Base-by-base conservation (phyloP, 2,113 vertebrate genomes). In the Ibidorhyncha struthersii region DNA sequence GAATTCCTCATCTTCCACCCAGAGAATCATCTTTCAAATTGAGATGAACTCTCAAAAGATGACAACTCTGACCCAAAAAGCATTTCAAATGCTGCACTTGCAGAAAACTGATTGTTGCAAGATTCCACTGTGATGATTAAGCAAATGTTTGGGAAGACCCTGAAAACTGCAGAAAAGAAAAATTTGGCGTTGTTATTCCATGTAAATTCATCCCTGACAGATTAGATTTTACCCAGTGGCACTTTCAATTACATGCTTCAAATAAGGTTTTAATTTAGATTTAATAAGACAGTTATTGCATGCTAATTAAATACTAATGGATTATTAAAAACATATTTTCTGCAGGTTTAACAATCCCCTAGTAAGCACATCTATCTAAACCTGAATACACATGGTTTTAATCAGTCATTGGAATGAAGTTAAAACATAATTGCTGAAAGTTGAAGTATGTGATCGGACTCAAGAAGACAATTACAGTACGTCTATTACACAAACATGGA, bases 221-320 rank as follows among this genome's bases (percentile, higher is more conserved):
- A 96, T 96, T 93, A 97, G 86, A 92, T 94, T 98, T 96, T 95
- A 97, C 94, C 86, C 97, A 97, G 92, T 97, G 97, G 96, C 93
- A 97, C 83, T 96, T 97, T 96, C 95, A 97, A 97, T 97, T 98
- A 95, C 61, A 96, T 88, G 92, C 79, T 88, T 98, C 89, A 96
- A 98, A 95, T 97, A 96, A 97, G 89, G 90, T 95, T 94, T 97
- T 97, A 95, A 97, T 97, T 97, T 96, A 94, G 89, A 97, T 95
- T 96, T 98, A 98, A 98, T 97, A 98, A 93, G 93, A 97, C 93
- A 96, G 94, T 97, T 98, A 98, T 97, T 97, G 96, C 82, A 97
- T 92, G 77, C 78, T 98, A 97, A 98, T 98, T 97, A 98, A 96
- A 95, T 96, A 74, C 72, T 96, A 98, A 96, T 96, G 72, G 96